Evolutionary conservation across 1,140 invertebrate genomes (phyloP).

Genomic region (Drosophila mayri): DNA sequence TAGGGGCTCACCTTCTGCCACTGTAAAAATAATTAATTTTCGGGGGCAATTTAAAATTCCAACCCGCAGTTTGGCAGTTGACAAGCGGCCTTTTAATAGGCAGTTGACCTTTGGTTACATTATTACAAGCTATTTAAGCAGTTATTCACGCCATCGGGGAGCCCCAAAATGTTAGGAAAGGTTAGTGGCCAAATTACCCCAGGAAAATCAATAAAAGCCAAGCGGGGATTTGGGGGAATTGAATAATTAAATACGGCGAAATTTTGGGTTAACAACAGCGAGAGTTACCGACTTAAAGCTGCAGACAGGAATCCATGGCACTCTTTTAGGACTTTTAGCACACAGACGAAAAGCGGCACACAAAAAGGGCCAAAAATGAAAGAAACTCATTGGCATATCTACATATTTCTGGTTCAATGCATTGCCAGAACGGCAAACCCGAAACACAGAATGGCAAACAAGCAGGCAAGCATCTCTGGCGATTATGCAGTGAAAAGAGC

Average conservation of each 20-base stretch:
- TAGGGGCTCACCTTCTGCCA: neutral
- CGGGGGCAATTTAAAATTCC: slow-evolving; percentile 24
- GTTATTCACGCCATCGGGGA: slow-evolving; percentile 8
- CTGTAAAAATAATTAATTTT: slow-evolving; percentile 30
- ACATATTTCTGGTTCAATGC: slow-evolving; percentile 81
- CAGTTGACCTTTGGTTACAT: slow-evolving; percentile 28
- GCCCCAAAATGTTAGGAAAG: slow-evolving; percentile 22
- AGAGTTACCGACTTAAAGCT: slow-evolving; percentile 21
- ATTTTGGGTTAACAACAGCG: neutral
- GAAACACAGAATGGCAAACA: slow-evolving; percentile 46
- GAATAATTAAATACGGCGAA: slow-evolving; percentile 11
- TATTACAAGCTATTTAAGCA: slow-evolving; percentile 11
- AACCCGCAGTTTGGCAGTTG: slow-evolving; percentile 23
- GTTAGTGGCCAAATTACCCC: slow-evolving; percentile 6
- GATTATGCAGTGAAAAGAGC: slow-evolving; percentile 68
- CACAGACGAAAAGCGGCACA: slow-evolving; percentile 6
- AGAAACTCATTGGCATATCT: slow-evolving; percentile 71
- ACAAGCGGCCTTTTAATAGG: slow-evolving; percentile 21
- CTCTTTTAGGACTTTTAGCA: slow-evolving; percentile 38
- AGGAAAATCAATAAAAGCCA: slow-evolving; percentile 30
- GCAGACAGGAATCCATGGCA: slow-evolving; percentile 8
- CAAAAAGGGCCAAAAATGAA: slow-evolving; percentile 30
- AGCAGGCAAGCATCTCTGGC: slow-evolving; percentile 52
- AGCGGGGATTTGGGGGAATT: neutral
- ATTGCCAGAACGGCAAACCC: slow-evolving; percentile 47